These are phyloP conservation scores for Albula glossodonta DNA, from an alignment of 2,113 vertebrate genomes.

Conservation along the genomic window DNA sequence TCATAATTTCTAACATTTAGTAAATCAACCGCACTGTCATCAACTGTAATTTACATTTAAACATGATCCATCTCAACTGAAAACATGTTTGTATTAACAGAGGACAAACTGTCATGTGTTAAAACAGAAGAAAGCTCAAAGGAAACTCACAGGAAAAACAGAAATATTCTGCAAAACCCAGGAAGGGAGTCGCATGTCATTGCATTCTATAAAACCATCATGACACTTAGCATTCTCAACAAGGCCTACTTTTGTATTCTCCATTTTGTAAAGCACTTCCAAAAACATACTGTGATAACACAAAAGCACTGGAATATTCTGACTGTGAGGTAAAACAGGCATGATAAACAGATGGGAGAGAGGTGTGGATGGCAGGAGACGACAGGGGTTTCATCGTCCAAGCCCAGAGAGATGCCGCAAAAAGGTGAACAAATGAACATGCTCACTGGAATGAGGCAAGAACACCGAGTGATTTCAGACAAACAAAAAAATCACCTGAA, in stretches of 20 bases:
- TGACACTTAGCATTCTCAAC: neutral
- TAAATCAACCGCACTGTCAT: neutral
- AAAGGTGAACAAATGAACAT: neutral
- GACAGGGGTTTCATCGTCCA: neutral
- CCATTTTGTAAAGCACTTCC: neutral
- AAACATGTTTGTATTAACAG: neutral
- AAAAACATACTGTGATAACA: neutral
- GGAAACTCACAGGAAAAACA: neutral
- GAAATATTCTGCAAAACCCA: neutral
- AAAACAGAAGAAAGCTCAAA: neutral
- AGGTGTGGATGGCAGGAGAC: neutral
- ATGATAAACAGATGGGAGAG: neutral
- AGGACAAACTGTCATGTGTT: neutral
- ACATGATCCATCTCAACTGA: neutral
- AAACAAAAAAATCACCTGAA: neutral
- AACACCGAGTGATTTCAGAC: neutral
- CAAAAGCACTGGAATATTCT: neutral
- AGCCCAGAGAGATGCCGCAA: neutral
- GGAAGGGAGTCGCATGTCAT: neutral
- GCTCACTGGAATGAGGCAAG: slow-evolving; percentile 6
- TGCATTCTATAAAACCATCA: neutral
- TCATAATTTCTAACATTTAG: neutral
- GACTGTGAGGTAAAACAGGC: neutral
- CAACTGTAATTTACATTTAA: neutral
- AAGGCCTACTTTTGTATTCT: neutral